phyloP scores from a whole-genome alignment of 2,888 invertebrate species.

The Acanthosepion lycidas region DNA sequence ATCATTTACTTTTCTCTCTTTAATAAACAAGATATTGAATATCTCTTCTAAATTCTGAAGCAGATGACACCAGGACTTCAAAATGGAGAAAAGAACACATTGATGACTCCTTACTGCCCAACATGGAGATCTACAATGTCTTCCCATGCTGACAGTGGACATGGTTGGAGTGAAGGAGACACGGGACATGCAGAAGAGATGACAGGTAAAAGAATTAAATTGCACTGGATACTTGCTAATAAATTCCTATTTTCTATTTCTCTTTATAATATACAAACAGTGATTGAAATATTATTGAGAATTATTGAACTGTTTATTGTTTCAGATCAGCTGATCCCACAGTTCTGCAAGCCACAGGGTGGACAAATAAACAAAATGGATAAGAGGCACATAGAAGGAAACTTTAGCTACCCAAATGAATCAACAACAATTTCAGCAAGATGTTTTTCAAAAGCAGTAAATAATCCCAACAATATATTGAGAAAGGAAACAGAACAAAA shows the following conservation, averaged over 20 bases:
- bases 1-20: too few relatives aligned
- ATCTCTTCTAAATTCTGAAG: neutral
- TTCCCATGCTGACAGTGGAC: neutral
- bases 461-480: neutral
- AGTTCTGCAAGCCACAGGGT: neutral
- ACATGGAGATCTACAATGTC: neutral
- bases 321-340: conserved; percentile 12
- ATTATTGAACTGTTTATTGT: neutral
- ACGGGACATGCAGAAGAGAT: conserved; percentile 16
- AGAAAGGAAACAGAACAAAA: neutral
- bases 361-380: neutral
- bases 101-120: neutral
- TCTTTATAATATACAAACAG: too few relatives aligned
- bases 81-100: neutral
- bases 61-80: neutral
- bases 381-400: neutral
- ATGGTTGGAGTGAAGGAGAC: neutral
- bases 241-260: too few relatives aligned
- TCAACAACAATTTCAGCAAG: neutral
- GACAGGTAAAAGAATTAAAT: neutral
- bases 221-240: neutral
- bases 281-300: neutral
- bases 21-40: too few relatives aligned
- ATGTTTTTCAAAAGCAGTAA: conserved; percentile 7
- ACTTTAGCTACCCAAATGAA: neutral